A percentile compares a stretch with the other conserved stretches of the same genome.
These are phyloP conservation scores for Ceratosolen fusciceps DNA, from an alignment of 1,140 invertebrate species.

Conservation along the genomic window DNA sequence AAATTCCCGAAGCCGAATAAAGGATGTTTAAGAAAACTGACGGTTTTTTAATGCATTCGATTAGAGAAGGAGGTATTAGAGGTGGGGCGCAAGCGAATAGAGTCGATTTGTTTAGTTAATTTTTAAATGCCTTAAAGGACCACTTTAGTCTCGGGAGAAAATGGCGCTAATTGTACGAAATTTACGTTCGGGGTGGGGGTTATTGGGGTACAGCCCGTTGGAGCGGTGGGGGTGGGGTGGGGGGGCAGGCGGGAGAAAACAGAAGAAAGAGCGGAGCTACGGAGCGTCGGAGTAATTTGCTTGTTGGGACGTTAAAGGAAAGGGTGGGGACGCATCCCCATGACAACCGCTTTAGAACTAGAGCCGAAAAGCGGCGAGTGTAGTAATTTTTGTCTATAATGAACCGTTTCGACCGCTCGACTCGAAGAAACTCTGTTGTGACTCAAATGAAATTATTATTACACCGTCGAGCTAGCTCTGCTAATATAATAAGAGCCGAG, in stretches of 20 bases:
- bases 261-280: slow-evolving; percentile 10
- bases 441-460: neutral
- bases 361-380: slow-evolving; percentile 5
- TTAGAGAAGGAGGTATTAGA: too few species aligned
- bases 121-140: neutral
- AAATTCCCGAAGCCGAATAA: too few species aligned
- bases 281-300: slow-evolving; percentile 30
- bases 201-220: too few species aligned
- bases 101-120: neutral
- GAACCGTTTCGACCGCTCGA: slow-evolving; percentile 29
- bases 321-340: slow-evolving; percentile 63
- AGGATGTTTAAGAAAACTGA: too few species aligned
- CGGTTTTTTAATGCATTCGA: too few species aligned
- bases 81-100: too few species aligned
- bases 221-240: too few species aligned
- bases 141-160: neutral
- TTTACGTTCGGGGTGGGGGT: too few species aligned
- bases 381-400: slow-evolving; percentile 39
- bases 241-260: slow-evolving; percentile 43
- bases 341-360: slow-evolving; percentile 59
- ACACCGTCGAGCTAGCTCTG: too few species aligned
- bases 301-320: slow-evolving; percentile 47
- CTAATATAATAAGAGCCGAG: too few species aligned
- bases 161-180: slow-evolving; percentile 27
- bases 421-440: neutral